Base-by-base conservation (phyloP, 2,113 vertebrate genomes). In the Terrapene triunguis region DNA sequence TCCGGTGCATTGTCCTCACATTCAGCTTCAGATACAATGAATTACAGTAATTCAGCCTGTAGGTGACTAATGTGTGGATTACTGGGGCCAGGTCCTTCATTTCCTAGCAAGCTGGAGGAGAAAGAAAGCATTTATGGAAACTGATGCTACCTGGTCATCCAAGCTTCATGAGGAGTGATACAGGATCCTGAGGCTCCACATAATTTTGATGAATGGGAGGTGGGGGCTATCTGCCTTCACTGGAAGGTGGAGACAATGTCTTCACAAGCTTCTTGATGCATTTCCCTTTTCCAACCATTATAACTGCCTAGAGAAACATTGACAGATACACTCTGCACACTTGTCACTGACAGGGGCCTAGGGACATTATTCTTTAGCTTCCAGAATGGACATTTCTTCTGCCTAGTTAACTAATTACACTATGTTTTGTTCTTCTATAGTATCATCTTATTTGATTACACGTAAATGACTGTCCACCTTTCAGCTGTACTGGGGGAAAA, bases 401-500 rank as follows among this genome's bases (percentile, higher is more conserved):
- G 8, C 81, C 21, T 81, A 87, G 48, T 55, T 94, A 7, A 53
- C 22, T 89, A 79, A 79, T 87, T 79, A 12, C 2, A 27, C 12
- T 83, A 83, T 74, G 78, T 90, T 90, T 89, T 1, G 22, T 80
- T 85, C 6, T 10, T 88, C 13, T 42, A 89, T 11, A 38, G 2
- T 48, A 57, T 72, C 65, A 87, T 82, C 65, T 82, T 50, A 80
- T 87, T 54, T 8, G 10, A 2, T 3, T 81, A 48, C 27, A 88
- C 48, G 42, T 88, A 94, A 91, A 88, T 80, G 19, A 6, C 57
- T 29, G 55, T 65, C 3, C 35, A n/a, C 14, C 48, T 94, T 85
- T 50, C 84, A 79, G 72, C 19, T 47, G 51, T 91, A 82, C 50
- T 85, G 21, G 84, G 8, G 89, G 13, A 89, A 5, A 84, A 88